Conservation (phyloP, 2,888 invertebrate species). For the Chaetoderma sp. region DNA sequence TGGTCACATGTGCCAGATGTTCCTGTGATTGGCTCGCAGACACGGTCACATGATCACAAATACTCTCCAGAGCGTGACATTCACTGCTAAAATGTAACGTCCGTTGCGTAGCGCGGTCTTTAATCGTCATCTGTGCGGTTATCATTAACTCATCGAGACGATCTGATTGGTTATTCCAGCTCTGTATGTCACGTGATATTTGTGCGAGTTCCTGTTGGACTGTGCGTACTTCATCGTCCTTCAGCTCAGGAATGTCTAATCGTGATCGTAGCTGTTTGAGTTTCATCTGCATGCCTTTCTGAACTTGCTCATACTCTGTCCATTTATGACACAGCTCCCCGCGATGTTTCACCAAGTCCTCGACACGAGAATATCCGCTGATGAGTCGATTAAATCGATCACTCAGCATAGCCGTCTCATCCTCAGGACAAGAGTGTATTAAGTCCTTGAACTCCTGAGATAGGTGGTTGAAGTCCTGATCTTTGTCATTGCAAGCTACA, state of each 20-base stretch:
- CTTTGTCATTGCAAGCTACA: slow-evolving; percentile 88
- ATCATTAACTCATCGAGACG: slow-evolving; percentile 61
- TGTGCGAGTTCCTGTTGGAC: slow-evolving; percentile 79
- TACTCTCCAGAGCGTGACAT: slow-evolving; percentile 49
- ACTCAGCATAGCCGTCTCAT: slow-evolving; percentile 80
- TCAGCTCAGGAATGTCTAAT: slow-evolving; percentile 81
- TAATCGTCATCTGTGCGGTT: slow-evolving; percentile 56
- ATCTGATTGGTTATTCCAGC: slow-evolving; percentile 52
- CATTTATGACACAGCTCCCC: slow-evolving; percentile 70
- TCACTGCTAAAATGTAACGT: slow-evolving; percentile 61
- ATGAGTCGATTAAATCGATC: slow-evolving; percentile 83
- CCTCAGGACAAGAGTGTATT: slow-evolving; percentile 78
- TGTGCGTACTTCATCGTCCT: slow-evolving; percentile 77
- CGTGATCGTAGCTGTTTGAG: slow-evolving; percentile 85
- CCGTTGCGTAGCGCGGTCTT: slow-evolving; percentile 60
- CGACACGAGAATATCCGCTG: slow-evolving; percentile 77
- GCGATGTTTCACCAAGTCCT: slow-evolving; percentile 57
- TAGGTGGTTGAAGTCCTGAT: slow-evolving; percentile 81
- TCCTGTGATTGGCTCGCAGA: slow-evolving; percentile 61
- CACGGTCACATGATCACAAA: slow-evolving; percentile 49
- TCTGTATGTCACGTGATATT: slow-evolving; percentile 70
- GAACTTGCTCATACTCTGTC: slow-evolving; percentile 85
- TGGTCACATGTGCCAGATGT: slow-evolving; percentile 64
- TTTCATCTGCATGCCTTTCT: slow-evolving; percentile 83
- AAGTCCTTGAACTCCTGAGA: slow-evolving; percentile 87